Evolutionary conservation across 2,113 vertebrate species (phyloP), one percentile per base, ranked within the genome.

Genomic region (Spilogale gracilis): DNA sequence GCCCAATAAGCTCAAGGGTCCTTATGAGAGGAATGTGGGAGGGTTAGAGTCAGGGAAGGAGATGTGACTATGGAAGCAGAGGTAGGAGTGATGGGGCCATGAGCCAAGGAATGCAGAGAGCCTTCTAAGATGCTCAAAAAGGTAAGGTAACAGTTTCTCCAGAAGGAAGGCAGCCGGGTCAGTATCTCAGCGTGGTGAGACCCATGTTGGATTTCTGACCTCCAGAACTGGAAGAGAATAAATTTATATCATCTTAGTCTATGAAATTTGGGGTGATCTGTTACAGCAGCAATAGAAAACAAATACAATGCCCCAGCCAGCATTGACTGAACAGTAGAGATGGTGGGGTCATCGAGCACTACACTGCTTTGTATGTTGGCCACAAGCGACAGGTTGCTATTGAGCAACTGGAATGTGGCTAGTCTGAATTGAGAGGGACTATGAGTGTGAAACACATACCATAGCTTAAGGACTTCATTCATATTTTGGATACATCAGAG

Each of bases 221-320:
- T 94, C 60, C 21, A 56, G 67, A 94, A 87, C 60, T 50, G 4
- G 56, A 91, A 38, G 52, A 82, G 27, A 91, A 91, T 58, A 50
- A 43, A 5, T 56, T 0, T 83, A 76, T 54, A 2, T 79, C 61
- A 48, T 73, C 56, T 58, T 79, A 61, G 21, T 56, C 45, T 23
- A 14, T 21, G 48, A 6, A 52, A 6, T 84, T 65, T 43, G 56
- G 45, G 69, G 23, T 60, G 54, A 58, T 76, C 63, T 79, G 25
- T 89, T 79, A 23, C 2, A 63, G 30, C 61, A 73, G 21, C 17
- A 50, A 12, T 21, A 50, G n/a, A 60, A 94, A 91, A 88, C n/a
- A 12, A 32, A 43, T 18, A 48, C 21, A 71, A 61, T 8, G 4
- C 13, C 43, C 67, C 32, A 14, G 54, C n/a, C 5, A 10, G 18